Evolutionary conservation across 2,888 invertebrate genomes (phyloP).

Genomic region (Bembecia ichneumoniformis): DNA sequence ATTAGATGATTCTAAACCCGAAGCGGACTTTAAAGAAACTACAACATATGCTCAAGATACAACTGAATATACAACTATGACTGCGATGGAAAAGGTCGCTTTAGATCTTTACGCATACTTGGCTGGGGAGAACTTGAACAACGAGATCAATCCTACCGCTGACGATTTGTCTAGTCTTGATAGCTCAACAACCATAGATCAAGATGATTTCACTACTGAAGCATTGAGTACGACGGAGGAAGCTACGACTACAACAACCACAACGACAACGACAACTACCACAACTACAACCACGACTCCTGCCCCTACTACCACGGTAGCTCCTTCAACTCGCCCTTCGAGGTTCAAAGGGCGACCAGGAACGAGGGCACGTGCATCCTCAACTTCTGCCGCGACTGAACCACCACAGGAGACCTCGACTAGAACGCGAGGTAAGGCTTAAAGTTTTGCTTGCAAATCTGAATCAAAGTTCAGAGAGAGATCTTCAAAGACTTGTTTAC

Average conservation of each 20-base stretch:
- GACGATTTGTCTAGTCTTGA: conserved; percentile 39
- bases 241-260: conserved; percentile 65
- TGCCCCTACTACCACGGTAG: conserved; percentile 60
- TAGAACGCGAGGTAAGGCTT: conserved; percentile 58
- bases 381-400: conserved; percentile 53
- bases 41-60: conserved; percentile 58
- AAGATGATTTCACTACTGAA: conserved; percentile 58
- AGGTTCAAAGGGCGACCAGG: conserved; percentile 56
- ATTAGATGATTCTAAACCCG: conserved; percentile 54
- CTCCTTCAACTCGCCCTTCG: conserved; percentile 54
- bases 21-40: conserved; percentile 51
- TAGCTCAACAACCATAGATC: conserved; percentile 46
- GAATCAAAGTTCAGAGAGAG: not conserved
- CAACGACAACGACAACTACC: conserved; percentile 62
- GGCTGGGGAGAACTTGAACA: conserved; percentile 75
- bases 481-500: not conserved
- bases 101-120: conserved; percentile 86
- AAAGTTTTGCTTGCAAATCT: not conserved
- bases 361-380: conserved; percentile 56
- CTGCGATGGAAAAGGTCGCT: conserved; percentile 86
- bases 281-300: conserved; percentile 73
- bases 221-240: conserved; percentile 58
- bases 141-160: conserved; percentile 59
- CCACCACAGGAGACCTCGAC: conserved; percentile 58
- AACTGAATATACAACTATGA: conserved; percentile 77